Percentiles rank a stretch among this genome's conserved stretches.
Conservation (phyloP, 2,888 invertebrate genomes). For the Malthinus flaveolus region DNA sequence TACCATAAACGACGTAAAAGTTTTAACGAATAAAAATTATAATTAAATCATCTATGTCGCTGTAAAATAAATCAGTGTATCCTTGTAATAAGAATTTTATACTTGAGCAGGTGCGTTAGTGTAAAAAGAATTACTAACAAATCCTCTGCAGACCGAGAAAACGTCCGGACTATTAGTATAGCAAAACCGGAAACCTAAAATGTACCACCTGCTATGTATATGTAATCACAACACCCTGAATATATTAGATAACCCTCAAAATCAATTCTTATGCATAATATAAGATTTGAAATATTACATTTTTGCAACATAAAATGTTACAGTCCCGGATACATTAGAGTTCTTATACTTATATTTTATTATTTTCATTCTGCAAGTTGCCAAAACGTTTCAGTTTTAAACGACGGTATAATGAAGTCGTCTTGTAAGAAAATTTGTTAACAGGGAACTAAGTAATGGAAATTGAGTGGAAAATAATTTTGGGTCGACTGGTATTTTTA, state of each 20-base stretch:
- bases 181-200: slow-evolving; percentile 32
- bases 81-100: slow-evolving; percentile 34
- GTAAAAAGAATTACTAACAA: slow-evolving; percentile 36
- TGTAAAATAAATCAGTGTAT: neutral
- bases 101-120: slow-evolving; percentile 32
- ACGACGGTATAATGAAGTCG: too few relatives aligned
- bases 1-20: neutral
- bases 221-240: slow-evolving; percentile 33
- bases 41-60: neutral
- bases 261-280: slow-evolving; percentile 1
- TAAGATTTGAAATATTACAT: slow-evolving; percentile 5
- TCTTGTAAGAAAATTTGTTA: too few relatives aligned
- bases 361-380: too few relatives aligned
- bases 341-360: too few relatives aligned
- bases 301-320: slow-evolving; percentile 7
- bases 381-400: too few relatives aligned
- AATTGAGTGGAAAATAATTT: too few relatives aligned
- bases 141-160: slow-evolving; percentile 33
- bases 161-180: slow-evolving; percentile 35
- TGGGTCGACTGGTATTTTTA: too few relatives aligned
- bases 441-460: too few relatives aligned
- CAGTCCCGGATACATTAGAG: too few relatives aligned
- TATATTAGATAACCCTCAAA: slow-evolving; percentile 20
- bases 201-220: slow-evolving; percentile 33
- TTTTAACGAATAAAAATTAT: neutral